Base-by-base conservation (phyloP, 2,113 vertebrate species). In the Pseudopipra pipra region DNA sequence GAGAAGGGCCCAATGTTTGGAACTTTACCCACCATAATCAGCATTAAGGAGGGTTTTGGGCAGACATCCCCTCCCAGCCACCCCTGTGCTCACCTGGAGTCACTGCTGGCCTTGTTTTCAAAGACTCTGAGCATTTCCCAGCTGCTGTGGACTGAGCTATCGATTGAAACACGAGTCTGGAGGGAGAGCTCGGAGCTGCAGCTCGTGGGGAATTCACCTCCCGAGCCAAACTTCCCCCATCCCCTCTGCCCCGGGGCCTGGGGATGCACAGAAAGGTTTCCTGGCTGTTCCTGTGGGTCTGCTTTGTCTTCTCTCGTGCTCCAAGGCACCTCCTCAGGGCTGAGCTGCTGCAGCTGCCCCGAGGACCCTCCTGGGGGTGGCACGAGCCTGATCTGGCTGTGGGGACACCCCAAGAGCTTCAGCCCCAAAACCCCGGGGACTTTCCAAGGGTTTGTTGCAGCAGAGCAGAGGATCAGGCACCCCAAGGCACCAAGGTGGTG, bases 331-430 rank as follows among this genome's bases (percentile, higher is more conserved):
- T 44, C 43, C 39, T 54, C 2, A 0, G 46, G 68, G 62, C 55
- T 22, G 52, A 85, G 89, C n/a, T 70, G 55, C 62, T 31, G 46
- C 72, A 12, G 46, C 54, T 15, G 80, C 66, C 30, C n/a, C 7
- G 0, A 19, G 41, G 56, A 71, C 63, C 54, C 13, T 0, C 37
- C 37, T 14, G 33, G 54, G 27, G 66, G 41, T 15, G 25, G 13
- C 79, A 55, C 0, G 1, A 89, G 55, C 55, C 86, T 6, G 49
- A 12, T 25, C 37, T 0, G 0, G 66, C 28, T 18, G 27, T 0
- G 0, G 54, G 33, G 61, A 44, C 35, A 3, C 13, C 55, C 25
- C 2, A 1, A 46, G 16, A 4, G 0, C 46, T 51, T 27, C 33
- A 75, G 73, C 43, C 63, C 54, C 37, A 35, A 30, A 51, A 4